These are phyloP conservation scores for Drosophila leonis DNA, from an alignment of 2,888 invertebrate species.

Conservation along the genomic window DNA sequence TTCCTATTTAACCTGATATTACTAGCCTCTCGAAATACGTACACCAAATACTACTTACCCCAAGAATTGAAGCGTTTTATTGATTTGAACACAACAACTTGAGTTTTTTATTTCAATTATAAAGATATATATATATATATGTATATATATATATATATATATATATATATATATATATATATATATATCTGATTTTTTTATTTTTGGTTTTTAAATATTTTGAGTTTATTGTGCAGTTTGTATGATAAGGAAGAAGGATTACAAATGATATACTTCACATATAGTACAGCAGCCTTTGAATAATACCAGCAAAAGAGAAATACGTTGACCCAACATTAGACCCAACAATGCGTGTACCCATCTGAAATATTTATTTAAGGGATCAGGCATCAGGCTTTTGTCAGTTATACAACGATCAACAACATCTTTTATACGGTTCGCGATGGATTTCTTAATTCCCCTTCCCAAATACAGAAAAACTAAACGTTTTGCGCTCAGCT, in stretches of 20 bases:
- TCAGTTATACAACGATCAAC: slow-evolving; percentile 49
- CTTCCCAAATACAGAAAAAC: slow-evolving; percentile 29
- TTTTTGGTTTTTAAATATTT: slow-evolving; percentile 46
- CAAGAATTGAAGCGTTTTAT: slow-evolving; percentile 22
- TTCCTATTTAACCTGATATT: slow-evolving; percentile 1
- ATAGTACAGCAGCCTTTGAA: slow-evolving; percentile 82
- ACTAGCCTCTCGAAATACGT: slow-evolving; percentile 12
- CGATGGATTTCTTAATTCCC: slow-evolving; percentile 1
- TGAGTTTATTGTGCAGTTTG: slow-evolving; percentile 51
- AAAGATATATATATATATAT: neutral
- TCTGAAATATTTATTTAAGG: slow-evolving; percentile 13
- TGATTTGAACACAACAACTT: slow-evolving; percentile 24
- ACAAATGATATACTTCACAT: slow-evolving; percentile 83
- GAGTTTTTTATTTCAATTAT: slow-evolving; percentile 9
- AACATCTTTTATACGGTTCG: slow-evolving; percentile 49
- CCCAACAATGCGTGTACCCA: slow-evolving; percentile 25
- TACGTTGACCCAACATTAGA: slow-evolving; percentile 23
- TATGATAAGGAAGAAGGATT: slow-evolving; percentile 66
- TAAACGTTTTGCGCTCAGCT: slow-evolving; percentile 65
- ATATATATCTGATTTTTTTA: slow-evolving; percentile 34
- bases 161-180: neutral
- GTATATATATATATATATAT: neutral
- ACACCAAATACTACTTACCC: slow-evolving; percentile 21
- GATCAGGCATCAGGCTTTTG: slow-evolving; percentile 7
- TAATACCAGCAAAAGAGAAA: slow-evolving; percentile 54